Conservation (phyloP, 2,888 invertebrate genomes). For the Synergus laeviventris region DNA sequence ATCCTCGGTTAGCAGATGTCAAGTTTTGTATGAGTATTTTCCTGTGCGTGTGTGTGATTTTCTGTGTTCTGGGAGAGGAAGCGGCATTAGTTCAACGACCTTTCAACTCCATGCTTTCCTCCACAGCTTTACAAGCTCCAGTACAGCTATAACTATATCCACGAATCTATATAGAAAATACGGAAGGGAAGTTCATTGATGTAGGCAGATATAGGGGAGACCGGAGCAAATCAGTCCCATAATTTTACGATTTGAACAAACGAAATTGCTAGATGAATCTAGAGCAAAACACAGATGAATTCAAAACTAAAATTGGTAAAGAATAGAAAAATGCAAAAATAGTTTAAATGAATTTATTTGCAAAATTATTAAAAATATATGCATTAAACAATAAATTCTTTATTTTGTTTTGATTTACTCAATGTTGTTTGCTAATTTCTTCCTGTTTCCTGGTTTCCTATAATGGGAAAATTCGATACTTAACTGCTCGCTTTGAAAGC, state of each 20-base stretch:
- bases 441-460: neutral
- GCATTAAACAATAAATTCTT: neutral
- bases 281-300: no score
- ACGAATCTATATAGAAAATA: slow-evolving; percentile 40
- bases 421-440: neutral
- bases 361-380: no score
- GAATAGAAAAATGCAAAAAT: no score
- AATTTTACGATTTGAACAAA: no score
- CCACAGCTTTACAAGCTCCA: slow-evolving; percentile 58
- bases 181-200: slow-evolving; percentile 2
- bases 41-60: slow-evolving; percentile 11
- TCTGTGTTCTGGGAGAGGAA: slow-evolving; percentile 32
- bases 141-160: slow-evolving; percentile 47
- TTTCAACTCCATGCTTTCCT: slow-evolving; percentile 64
- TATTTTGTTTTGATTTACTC: neutral
- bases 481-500: neutral
- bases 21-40: slow-evolving; percentile 46
- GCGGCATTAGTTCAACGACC: slow-evolving; percentile 60
- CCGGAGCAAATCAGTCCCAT: neutral
- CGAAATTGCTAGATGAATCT: no score
- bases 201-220: slow-evolving; percentile 6
- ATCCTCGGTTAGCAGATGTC: slow-evolving; percentile 50
- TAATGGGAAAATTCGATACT: slow-evolving; percentile 3
- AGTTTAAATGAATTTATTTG: no score
- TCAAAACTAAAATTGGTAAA: no score